phyloP scores from a whole-genome alignment of 2,797 vertebrate species.

The Miichthys miiuy region DNA sequence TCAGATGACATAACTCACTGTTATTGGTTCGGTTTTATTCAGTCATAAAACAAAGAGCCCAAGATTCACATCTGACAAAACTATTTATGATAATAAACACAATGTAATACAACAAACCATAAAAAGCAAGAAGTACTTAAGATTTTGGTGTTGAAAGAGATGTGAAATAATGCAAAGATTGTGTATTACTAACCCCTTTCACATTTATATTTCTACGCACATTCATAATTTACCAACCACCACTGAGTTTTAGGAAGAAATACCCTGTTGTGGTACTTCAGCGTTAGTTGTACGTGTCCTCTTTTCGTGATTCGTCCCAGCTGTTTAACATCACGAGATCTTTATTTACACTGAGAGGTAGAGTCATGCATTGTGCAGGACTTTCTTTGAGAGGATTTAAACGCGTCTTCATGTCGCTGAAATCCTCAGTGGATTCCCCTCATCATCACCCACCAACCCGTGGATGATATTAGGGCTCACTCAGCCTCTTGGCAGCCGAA shows the following conservation, averaged over 20 bases:
- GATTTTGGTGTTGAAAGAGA: neutral
- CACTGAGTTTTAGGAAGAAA: neutral
- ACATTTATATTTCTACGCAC: too few relatives aligned
- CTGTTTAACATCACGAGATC: neutral
- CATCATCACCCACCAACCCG: neutral
- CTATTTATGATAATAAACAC: neutral
- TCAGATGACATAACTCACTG: neutral
- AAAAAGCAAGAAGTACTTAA: neutral
- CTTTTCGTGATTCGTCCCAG: neutral
- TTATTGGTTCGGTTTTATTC: neutral
- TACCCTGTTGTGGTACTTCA: neutral
- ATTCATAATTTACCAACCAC: neutral
- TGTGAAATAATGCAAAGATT: neutral
- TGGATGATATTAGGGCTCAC: neutral
- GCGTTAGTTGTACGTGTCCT: neutral
- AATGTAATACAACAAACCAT: neutral
- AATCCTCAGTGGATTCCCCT: neutral
- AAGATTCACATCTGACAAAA: too few relatives aligned
- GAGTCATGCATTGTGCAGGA: neutral
- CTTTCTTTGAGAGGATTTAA: neutral
- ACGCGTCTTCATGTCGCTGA: neutral
- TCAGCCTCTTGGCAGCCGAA: neutral
- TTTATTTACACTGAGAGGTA: neutral
- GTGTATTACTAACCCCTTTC: too few relatives aligned
- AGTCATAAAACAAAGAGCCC: neutral